These are phyloP conservation scores for Hippocampus zosterae DNA, from an alignment of 2,113 vertebrate species.

Conservation along the genomic window DNA sequence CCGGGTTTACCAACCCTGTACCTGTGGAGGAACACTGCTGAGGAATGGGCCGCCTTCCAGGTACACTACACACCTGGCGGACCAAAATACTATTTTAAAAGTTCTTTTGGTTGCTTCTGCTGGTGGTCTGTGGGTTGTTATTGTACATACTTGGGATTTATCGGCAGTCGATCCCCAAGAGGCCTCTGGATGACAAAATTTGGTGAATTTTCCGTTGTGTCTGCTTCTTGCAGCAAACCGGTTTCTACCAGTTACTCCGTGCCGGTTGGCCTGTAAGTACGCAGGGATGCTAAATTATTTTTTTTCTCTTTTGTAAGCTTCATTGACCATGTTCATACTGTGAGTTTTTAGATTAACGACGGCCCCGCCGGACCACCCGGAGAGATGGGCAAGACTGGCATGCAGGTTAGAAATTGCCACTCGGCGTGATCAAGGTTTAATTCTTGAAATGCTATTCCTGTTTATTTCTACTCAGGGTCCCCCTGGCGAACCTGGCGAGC, in stretches of 20 bases:
- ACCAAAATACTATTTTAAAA: background rate
- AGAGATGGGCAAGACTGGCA: slow-evolving; percentile 77
- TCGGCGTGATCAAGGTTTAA: background rate
- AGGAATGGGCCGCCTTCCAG: slow-evolving; percentile 80
- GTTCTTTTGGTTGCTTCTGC: slow-evolving; percentile 11
- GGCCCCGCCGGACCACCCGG: slow-evolving; percentile 76
- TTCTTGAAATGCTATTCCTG: background rate
- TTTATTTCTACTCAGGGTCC: slow-evolving; percentile 68
- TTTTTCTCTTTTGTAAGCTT: background rate
- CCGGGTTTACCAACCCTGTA: slow-evolving; percentile 76
- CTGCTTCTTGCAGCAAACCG: slow-evolving; percentile 72
- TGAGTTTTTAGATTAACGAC: slow-evolving; percentile 73
- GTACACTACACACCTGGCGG: slow-evolving; percentile 57
- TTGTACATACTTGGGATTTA: slow-evolving; percentile 39
- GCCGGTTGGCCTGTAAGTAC: slow-evolving; percentile 87
- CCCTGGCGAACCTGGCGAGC: slow-evolving; percentile 72
- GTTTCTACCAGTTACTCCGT: slow-evolving; percentile 78
- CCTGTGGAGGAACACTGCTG: slow-evolving; percentile 81
- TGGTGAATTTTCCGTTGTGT: background rate
- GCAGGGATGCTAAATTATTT: background rate
- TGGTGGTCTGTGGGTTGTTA: slow-evolving; percentile 46
- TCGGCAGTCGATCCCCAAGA: slow-evolving; percentile 1
- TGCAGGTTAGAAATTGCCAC: slow-evolving; percentile 60
- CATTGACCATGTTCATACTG: slow-evolving; percentile 39
- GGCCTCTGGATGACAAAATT: slow-evolving; percentile 6